phyloP scores from a whole-genome alignment of 1,140 invertebrate genomes.

The Mya arenaria region DNA sequence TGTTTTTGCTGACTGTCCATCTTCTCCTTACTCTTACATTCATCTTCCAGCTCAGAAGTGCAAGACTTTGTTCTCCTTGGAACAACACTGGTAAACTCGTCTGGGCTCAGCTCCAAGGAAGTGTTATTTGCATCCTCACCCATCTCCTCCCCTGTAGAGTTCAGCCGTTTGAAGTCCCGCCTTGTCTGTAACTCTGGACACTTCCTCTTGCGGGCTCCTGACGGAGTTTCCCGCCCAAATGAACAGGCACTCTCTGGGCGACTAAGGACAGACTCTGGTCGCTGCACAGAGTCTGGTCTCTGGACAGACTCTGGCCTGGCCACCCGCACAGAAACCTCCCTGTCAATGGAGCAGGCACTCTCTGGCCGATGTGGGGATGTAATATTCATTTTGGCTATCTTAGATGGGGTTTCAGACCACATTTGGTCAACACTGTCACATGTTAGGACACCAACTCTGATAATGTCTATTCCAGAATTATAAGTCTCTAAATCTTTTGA shows the following conservation, averaged over 20 bases:
- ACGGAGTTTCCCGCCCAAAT: slow-evolving; percentile 52
- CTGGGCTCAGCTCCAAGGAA: slow-evolving; percentile 32
- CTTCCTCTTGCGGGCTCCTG: slow-evolving; percentile 47
- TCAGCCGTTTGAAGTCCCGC: slow-evolving; percentile 41
- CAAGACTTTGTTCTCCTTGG: slow-evolving; percentile 44
- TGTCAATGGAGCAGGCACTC: slow-evolving; percentile 5
- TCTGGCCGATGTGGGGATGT: slow-evolving; percentile 44
- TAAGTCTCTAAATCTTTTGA: no score
- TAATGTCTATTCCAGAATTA: no score
- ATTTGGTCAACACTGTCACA: slow-evolving; percentile 24
- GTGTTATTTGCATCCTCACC: neutral
- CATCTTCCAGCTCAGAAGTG: slow-evolving; percentile 31
- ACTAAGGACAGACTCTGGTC: slow-evolving; percentile 8
- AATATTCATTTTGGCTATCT: slow-evolving; percentile 46
- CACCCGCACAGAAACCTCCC: slow-evolving; percentile 24
- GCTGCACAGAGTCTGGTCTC: no score
- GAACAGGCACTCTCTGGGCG: slow-evolving; percentile 48
- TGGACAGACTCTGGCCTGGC: neutral
- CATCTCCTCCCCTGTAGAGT: slow-evolving; percentile 42
- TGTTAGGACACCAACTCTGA: no score
- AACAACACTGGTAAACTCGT: slow-evolving; percentile 3
- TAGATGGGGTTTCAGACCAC: slow-evolving; percentile 40
- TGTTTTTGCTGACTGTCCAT: neutral
- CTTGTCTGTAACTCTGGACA: slow-evolving; percentile 19
- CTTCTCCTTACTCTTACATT: neutral